Evolutionary conservation across 2,113 vertebrate species (phyloP).

Genomic region (Bothrops jararaca): DNA sequence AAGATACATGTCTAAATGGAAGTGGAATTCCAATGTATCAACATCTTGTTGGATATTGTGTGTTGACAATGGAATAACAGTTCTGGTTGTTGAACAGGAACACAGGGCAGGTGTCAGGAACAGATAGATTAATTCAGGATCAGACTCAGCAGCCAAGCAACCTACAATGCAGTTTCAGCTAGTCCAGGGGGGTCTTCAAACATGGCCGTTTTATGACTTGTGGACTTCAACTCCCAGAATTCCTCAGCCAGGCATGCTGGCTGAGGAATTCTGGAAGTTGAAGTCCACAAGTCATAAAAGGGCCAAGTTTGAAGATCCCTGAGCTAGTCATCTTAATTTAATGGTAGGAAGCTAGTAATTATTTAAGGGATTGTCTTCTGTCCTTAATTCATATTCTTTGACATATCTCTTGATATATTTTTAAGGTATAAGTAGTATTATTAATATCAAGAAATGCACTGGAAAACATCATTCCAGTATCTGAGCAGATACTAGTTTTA

Average conservation of each 20-base stretch:
- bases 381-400: not conserved
- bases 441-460: not conserved
- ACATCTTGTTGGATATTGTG: not conserved
- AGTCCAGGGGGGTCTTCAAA: too few relatives aligned
- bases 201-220: too few relatives aligned
- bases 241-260: too few relatives aligned
- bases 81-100: not conserved
- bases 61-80: not conserved
- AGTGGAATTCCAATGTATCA: not conserved
- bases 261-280: too few relatives aligned
- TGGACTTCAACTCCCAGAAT: too few relatives aligned
- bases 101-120: not conserved
- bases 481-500: not conserved
- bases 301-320: too few relatives aligned
- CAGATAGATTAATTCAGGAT: not conserved
- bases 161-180: not conserved
- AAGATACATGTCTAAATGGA: not conserved
- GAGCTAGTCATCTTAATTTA: not conserved
- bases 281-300: too few relatives aligned
- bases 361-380: not conserved
- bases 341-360: not conserved
- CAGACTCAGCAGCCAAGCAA: not conserved
- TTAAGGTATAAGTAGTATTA: not conserved
- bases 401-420: not conserved
- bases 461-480: not conserved